Conservation (phyloP, 2,888 invertebrate species). For the Sinohyriopsis cumingii region DNA sequence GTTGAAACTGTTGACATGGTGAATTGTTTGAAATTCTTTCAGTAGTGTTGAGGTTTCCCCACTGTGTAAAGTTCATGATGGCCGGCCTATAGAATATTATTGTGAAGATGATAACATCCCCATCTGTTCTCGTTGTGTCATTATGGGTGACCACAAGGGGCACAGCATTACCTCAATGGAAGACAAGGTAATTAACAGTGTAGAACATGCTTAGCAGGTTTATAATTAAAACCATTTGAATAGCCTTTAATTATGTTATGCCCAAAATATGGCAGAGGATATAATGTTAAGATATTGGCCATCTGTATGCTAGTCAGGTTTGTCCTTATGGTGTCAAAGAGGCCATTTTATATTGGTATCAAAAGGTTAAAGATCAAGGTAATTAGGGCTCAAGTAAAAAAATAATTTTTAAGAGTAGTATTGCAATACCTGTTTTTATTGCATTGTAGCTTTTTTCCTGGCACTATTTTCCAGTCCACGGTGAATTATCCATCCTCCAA, state of each 20-base stretch:
- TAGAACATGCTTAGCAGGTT: not conserved
- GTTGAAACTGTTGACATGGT: not conserved
- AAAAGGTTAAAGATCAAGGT: no score
- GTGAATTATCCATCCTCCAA: no score
- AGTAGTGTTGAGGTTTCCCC: constrained; percentile 35
- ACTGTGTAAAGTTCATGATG: constrained; percentile 55
- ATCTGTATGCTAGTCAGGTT: no score
- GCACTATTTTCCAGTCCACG: no score
- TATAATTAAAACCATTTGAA: not conserved
- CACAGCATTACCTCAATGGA: constrained; percentile 68
- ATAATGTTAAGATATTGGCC: no score
- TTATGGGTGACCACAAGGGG: constrained; percentile 67
- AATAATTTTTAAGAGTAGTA: no score
- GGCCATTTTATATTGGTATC: no score
- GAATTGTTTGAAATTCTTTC: constrained; percentile 2
- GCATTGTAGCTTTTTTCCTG: no score
- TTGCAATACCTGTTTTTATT: no score
- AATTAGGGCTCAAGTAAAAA: no score
- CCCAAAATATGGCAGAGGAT: no score
- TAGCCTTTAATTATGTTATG: not conserved
- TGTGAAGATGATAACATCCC: constrained; percentile 66
- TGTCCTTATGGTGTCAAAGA: no score
- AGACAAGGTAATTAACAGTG: constrained; percentile 56
- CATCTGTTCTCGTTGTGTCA: constrained; percentile 69
- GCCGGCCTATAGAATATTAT: constrained; percentile 66